Percentiles rank a stretch among this genome's conserved stretches.
These are phyloP conservation scores for Caenorhabditis inopinata DNA, from an alignment of 1,140 invertebrate species.

Conservation along the genomic window DNA sequence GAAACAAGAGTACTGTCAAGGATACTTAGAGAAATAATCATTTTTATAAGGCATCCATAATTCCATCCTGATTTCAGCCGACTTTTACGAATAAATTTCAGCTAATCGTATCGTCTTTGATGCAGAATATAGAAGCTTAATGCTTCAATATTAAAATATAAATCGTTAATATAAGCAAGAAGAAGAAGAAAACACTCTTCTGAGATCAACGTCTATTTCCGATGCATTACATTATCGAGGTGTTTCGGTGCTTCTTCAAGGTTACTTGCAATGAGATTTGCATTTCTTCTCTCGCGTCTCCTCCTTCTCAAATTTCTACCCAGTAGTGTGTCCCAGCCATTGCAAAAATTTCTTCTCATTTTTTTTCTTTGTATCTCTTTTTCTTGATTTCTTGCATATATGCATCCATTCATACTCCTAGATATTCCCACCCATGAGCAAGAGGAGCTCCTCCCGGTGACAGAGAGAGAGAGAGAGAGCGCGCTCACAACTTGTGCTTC, in stretches of 20 bases:
- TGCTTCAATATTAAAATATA: not conserved
- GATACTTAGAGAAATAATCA: no score
- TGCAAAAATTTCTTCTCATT: not conserved
- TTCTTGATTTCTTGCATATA: not conserved
- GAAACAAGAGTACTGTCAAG: no score
- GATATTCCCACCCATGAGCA: not conserved
- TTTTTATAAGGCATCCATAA: no score
- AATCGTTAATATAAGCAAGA: not conserved
- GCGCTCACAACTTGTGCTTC: not conserved
- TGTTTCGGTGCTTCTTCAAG: not conserved
- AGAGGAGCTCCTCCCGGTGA: not conserved
- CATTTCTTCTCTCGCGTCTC: not conserved
- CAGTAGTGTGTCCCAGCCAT: not conserved
- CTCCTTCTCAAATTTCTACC: not conserved
- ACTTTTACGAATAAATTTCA: no score
- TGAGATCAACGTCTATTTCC: not conserved
- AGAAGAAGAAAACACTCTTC: not conserved
- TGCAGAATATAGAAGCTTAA: not conserved
- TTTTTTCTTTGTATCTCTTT: not conserved
- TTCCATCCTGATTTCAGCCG: no score
- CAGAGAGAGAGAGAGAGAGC: no score
- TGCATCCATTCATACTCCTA: not conserved
- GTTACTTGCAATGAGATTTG: not conserved
- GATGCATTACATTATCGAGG: conserved; percentile 1
- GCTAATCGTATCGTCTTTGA: no score